Percentiles rank a stretch among this genome's conserved stretches.
These are phyloP conservation scores for Oenanthe melanoleuca DNA, from an alignment of 2,113 vertebrate species.

Conservation along the genomic window DNA sequence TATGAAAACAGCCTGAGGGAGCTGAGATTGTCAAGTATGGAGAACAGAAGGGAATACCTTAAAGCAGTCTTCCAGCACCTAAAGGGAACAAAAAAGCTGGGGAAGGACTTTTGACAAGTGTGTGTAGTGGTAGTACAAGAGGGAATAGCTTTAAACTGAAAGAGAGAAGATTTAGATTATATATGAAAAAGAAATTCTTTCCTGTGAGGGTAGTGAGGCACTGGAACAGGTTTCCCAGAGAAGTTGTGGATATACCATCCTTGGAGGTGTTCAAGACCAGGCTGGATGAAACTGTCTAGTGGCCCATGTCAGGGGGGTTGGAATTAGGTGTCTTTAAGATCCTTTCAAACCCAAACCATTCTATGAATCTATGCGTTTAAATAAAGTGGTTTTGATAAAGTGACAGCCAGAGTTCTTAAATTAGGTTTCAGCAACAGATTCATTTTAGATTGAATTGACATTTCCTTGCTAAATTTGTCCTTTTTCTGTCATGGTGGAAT, in stretches of 20 bases:
- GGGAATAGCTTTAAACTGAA: not conserved
- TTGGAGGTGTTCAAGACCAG: too few relatives aligned
- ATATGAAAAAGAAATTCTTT: not conserved
- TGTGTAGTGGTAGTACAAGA: not conserved
- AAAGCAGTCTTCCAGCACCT: not conserved
- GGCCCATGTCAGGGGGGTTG: too few relatives aligned
- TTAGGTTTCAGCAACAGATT: not conserved
- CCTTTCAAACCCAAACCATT: not conserved
- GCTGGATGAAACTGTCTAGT: not conserved
- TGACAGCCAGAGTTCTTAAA: not conserved
- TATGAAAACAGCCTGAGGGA: not conserved
- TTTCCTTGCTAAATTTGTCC: conserved; percentile 3
- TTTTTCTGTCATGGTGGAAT: not conserved
- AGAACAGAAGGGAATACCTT: not conserved
- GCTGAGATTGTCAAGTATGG: not conserved
- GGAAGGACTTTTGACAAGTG: not conserved
- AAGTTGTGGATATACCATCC: not conserved
- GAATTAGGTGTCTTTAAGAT: not conserved
- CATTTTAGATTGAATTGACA: not conserved
- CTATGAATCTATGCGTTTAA: not conserved
- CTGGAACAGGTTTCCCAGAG: not conserved
- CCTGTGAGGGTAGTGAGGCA: not conserved
- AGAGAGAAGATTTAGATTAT: not conserved
- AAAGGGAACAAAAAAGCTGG: not conserved
- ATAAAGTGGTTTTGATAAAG: not conserved